These are phyloP conservation scores for Smutsia temminckii DNA, from an alignment of 2,797 vertebrate genomes.

Conservation along the genomic window DNA sequence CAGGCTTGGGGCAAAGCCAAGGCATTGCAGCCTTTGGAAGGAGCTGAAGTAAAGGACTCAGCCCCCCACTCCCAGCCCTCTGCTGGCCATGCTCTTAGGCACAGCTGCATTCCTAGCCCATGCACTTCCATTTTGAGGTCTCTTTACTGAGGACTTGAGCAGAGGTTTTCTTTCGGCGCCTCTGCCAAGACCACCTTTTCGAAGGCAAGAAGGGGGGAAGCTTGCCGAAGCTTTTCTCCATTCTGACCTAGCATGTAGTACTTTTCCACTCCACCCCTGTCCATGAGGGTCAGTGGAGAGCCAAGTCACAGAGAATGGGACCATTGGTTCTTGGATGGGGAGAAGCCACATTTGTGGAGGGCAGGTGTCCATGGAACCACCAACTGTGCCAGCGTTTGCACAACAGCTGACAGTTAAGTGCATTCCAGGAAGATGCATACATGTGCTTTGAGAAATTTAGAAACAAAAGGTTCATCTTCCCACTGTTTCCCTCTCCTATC, in stretches of 20 bases:
- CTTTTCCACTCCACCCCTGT: not conserved
- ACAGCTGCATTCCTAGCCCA: not conserved
- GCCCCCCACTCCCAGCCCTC: not conserved
- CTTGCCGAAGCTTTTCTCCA: not conserved
- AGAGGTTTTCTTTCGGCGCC: not conserved
- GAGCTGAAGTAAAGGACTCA: not conserved
- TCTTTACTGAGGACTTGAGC: not conserved
- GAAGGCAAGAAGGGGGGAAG: fast-evolving
- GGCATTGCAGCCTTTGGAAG: not conserved
- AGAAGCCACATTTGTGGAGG: not conserved
- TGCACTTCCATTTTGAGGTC: no score
- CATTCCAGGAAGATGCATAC: not conserved
- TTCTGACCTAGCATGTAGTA: not conserved
- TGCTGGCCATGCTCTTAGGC: not conserved
- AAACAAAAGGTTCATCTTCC: not conserved
- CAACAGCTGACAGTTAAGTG: not conserved
- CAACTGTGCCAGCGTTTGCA: not conserved
- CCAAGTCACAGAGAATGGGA: not conserved
- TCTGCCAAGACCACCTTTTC: not conserved
- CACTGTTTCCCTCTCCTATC: no score
- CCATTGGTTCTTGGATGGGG: not conserved
- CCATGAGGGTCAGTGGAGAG: not conserved
- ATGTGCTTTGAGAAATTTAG: not conserved
- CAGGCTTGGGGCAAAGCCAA: not conserved
- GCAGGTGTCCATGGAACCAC: not conserved